Conservation (phyloP, 2,113 vertebrate species). For the Phaethornis superciliosus region DNA sequence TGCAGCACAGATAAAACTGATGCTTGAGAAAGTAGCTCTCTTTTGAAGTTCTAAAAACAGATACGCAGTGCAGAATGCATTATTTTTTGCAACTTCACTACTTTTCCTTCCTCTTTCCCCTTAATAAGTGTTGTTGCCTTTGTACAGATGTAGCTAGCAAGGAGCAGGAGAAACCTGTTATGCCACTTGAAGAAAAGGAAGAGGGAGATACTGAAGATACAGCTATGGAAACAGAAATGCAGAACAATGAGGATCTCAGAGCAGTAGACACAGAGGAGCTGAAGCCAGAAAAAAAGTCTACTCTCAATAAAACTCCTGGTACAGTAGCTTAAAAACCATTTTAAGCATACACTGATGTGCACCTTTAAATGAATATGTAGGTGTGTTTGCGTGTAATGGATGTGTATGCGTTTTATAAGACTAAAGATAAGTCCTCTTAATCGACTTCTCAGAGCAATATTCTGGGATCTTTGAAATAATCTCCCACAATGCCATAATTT, state of each 20-base stretch:
- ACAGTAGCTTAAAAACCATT: not conserved
- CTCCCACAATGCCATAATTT: not conserved
- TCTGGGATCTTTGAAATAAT: not conserved
- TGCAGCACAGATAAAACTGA: not conserved
- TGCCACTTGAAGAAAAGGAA: conserved; percentile 71
- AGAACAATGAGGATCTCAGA: conserved; percentile 78
- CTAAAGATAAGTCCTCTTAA: not conserved
- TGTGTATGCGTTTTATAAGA: not conserved
- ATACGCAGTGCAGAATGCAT: not conserved
- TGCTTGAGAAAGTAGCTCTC: not conserved
- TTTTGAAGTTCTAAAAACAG: not conserved
- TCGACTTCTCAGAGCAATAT: not conserved
- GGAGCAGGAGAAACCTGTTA: conserved; percentile 85
- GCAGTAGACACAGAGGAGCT: conserved; percentile 80
- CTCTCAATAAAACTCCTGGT: conserved; percentile 68
- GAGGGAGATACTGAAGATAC: conserved; percentile 72
- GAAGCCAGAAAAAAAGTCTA: conserved; percentile 82
- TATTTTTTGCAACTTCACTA: not conserved
- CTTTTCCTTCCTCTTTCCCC: not conserved
- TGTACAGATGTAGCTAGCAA: conserved; percentile 87
- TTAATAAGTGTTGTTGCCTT: not conserved
- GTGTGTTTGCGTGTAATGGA: not conserved
- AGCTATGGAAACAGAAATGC: conserved; percentile 81
- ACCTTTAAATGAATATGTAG: not conserved
- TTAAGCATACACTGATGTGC: not conserved